Evolutionary conservation across 35 echinoderm and acorn worm genomes (phyloP), one percentile per base, ranked within the genome.

Genomic region (Ptychodera flava): DNA sequence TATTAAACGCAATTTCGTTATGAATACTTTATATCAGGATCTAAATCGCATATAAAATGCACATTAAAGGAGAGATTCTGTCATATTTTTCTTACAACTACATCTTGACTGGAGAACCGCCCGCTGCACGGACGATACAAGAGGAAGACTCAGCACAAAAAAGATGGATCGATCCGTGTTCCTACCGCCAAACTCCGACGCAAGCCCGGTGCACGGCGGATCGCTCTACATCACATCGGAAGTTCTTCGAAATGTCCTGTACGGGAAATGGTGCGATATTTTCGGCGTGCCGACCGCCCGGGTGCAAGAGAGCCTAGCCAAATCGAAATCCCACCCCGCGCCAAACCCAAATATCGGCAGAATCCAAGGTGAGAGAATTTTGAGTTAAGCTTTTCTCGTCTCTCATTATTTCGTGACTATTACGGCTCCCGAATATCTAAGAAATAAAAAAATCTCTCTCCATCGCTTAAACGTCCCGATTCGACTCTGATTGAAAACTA

Each of bases 221-320:
- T 64, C 45, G 6, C 45, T 64, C 22, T 64, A 64, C 22, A 83
- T 83, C 30, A 83, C 82, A 28, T 1, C 89, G n/a, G 96, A 99
- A 85, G 86, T 99, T 80, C 79, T 99, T 22, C 88, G 96, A 35
- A 99, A 99, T 85, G 96, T 92, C 37, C 93, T 99, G 2, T 99
- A 94, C 86, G 93, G 96, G 78, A 99, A 99, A 80, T 99, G 96
- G 96, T 99, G 96, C 37, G 89, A 99, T 84, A 77, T 99, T 14
- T 52, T 85, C 82, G 96, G 96, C 16, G 90, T 64, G 22, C 45
- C 45, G 45, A 64, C 45, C 22, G 45, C 45, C 6, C 45, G 45
- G 6, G 45, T 64, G 6, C 6, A 22, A 64, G 45, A 64, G 45
- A 64, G 22, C 22, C 22, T 64, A 64, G 6, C 45, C 6, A 64